Evolutionary conservation across 92 coral and sea anemone species (phyloP).

Genomic region (Zoanthus solanderi): DNA sequence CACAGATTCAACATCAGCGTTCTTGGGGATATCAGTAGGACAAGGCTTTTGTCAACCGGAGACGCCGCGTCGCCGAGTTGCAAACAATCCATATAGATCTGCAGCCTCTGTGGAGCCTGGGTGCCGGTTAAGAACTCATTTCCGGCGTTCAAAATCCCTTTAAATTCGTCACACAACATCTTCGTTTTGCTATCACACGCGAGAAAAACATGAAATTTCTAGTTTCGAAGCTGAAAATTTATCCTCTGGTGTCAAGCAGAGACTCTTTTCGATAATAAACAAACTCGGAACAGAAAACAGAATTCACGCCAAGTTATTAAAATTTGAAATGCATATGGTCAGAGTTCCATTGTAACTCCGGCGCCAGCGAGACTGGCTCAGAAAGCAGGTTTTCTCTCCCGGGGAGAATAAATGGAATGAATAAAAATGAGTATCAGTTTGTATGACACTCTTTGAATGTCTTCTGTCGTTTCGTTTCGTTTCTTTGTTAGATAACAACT

Average conservation of each 20-base stretch:
- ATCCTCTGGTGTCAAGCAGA: slow-evolving; percentile 36
- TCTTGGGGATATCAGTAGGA: slow-evolving; percentile 82
- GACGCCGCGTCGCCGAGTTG: slow-evolving; percentile 91
- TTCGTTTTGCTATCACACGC: not conserved
- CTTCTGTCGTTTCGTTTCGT: slow-evolving; percentile 20
- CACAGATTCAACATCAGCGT: slow-evolving; percentile 85
- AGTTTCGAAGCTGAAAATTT: not conserved
- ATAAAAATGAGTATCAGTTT: slow-evolving; percentile 62
- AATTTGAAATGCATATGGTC: slow-evolving; percentile 94
- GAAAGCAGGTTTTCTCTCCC: slow-evolving; percentile 77
- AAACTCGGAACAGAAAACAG: slow-evolving; percentile 66
- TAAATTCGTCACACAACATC: slow-evolving; percentile 43
- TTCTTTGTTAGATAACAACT: not conserved
- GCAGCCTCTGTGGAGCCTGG: slow-evolving; percentile 72
- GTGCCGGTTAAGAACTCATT: slow-evolving; percentile 67
- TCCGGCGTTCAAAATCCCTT: slow-evolving; percentile 69
- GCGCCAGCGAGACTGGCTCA: slow-evolving; percentile 85
- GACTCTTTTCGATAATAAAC: slow-evolving; percentile 57
- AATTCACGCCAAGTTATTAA: slow-evolving; percentile 71
- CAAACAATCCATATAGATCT: slow-evolving; percentile 80
- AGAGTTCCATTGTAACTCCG: slow-evolving; percentile 77
- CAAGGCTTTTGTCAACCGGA: slow-evolving; percentile 82
- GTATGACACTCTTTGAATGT: slow-evolving; percentile 62
- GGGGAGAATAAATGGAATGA: slow-evolving; percentile 89
- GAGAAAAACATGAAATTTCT: not conserved